Evolutionary conservation across 2,797 vertebrate genomes (phyloP).

Genomic region (Hippopotamyrus pictus): DNA sequence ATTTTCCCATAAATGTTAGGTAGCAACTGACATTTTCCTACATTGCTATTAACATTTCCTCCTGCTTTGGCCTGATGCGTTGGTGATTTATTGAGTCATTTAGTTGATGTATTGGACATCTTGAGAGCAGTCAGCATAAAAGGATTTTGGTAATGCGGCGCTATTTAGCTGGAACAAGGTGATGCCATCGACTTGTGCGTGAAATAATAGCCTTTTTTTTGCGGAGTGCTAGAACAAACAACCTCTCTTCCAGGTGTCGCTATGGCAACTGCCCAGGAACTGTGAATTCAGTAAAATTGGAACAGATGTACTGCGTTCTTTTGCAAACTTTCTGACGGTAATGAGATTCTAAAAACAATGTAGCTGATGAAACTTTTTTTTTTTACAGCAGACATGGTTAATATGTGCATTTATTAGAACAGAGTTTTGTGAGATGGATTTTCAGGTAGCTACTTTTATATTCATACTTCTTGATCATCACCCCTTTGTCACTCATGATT

Average conservation of each 20-base stretch:
- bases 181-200: neutral
- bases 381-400: slow-evolving; percentile 1
- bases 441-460: neutral
- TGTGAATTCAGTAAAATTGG: slow-evolving; percentile 21
- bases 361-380: neutral
- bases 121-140: slow-evolving; percentile 9
- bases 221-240: slow-evolving; percentile 18
- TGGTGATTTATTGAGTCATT: neutral
- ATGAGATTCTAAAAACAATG: slow-evolving; percentile 12
- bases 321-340: slow-evolving; percentile 23
- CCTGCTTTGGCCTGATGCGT: neutral
- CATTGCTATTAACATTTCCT: neutral
- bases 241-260: slow-evolving; percentile 23
- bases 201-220: slow-evolving; percentile 17
- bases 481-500: slow-evolving; percentile 1
- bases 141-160: neutral
- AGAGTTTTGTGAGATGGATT: neutral
- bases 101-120: slow-evolving; percentile 13
- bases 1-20: neutral
- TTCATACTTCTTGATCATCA: neutral
- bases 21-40: neutral
- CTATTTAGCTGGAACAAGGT: neutral
- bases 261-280: slow-evolving; percentile 24
- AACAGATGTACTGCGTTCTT: slow-evolving; percentile 30
- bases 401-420: neutral